Conservation (phyloP, 1,140 invertebrate genomes). For the Plectrocnemia conspersa region DNA sequence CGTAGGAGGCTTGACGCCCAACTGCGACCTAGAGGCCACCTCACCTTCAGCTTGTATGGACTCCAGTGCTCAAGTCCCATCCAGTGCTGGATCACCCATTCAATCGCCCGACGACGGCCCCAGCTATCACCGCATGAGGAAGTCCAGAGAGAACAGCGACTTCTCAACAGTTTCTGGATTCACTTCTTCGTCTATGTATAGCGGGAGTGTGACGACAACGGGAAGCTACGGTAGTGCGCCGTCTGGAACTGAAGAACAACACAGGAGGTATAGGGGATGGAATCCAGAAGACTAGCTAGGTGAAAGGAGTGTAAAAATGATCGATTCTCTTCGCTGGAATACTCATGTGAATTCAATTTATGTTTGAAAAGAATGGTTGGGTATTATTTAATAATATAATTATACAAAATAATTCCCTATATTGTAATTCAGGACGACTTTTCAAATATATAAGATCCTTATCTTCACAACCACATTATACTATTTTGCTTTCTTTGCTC, state of each 20-base stretch:
- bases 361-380: too few species aligned
- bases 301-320: too few species aligned
- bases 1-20: constrained; percentile 3
- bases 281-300: too few species aligned
- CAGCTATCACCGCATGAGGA: constrained; percentile 32
- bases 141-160: constrained; percentile 33
- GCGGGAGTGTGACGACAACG: constrained; percentile 25
- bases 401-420: too few species aligned
- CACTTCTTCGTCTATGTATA: constrained; percentile 24
- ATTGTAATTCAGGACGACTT: too few species aligned
- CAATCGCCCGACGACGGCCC: constrained; percentile 28
- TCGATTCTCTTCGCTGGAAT: too few species aligned
- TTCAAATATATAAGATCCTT: too few species aligned
- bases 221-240: constrained; percentile 31
- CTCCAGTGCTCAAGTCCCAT: constrained; percentile 5
- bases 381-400: too few species aligned
- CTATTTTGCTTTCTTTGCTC: too few species aligned
- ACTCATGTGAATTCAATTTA: too few species aligned
- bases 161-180: constrained; percentile 33
- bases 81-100: constrained; percentile 21
- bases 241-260: constrained; percentile 18
- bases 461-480: too few species aligned
- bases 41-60: not conserved
- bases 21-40: not conserved
- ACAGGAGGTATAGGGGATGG: constrained; percentile 35